These are phyloP conservation scores for Aquatica leii DNA, from an alignment of 2,888 invertebrate species.

Conservation along the genomic window DNA sequence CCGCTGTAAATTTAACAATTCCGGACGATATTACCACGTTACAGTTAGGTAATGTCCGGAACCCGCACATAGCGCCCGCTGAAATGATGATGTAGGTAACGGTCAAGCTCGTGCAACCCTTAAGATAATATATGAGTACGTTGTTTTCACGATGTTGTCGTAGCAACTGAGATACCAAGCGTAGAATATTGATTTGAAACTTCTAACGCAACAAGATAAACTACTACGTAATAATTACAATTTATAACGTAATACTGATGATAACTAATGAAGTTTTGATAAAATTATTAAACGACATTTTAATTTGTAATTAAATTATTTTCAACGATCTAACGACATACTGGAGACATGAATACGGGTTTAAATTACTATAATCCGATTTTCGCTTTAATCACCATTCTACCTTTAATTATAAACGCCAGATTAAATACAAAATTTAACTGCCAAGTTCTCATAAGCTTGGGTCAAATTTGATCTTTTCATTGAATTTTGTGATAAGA, in stretches of 20 bases:
- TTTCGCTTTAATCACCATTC: slow-evolving; percentile 49
- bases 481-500: too few species aligned
- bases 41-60: slow-evolving; percentile 42
- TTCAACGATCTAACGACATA: slow-evolving; percentile 26
- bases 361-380: slow-evolving; percentile 47
- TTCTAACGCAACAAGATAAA: background rate
- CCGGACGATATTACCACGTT: slow-evolving; percentile 44
- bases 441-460: slow-evolving; percentile 11
- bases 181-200: slow-evolving; percentile 38
- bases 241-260: too few species aligned
- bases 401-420: slow-evolving; percentile 50
- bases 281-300: background rate
- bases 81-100: slow-evolving; percentile 39
- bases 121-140: slow-evolving; percentile 36
- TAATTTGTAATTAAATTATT: slow-evolving; percentile 51
- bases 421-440: slow-evolving; percentile 19
- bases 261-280: too few species aligned
- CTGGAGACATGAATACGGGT: slow-evolving; percentile 19
- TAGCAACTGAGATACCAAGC: slow-evolving; percentile 27
- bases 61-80: slow-evolving; percentile 32
- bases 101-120: slow-evolving; percentile 34
- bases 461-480: slow-evolving; percentile 1
- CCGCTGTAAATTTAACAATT: slow-evolving; percentile 51
- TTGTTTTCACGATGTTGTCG: slow-evolving; percentile 34
- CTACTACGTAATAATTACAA: background rate